Evolutionary conservation across 1,140 invertebrate species (phyloP), one percentile per base, ranked within the genome.

Genomic region (Dreissena rostriformis): DNA sequence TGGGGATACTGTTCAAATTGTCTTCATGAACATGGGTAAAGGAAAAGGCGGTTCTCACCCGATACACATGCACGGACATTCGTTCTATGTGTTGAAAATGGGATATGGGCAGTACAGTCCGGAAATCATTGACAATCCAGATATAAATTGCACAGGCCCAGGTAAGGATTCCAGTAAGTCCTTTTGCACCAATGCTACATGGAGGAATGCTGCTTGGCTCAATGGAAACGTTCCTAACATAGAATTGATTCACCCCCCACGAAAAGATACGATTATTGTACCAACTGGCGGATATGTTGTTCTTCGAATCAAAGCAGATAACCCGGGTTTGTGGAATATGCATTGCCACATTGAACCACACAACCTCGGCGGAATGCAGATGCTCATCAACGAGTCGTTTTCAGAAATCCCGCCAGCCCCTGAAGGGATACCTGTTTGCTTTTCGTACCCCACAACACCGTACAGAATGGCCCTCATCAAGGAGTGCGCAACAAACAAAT

Each of bases 51-150:
- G 85, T 71, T 94, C 95, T 78, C 94, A 96, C 89, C 95, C 96
- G 10, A 96, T 96, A 85, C 96, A 97, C 91, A 92, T 97, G 15
- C 96, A 97, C 88, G 96, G 96, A 1, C 95, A 97, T 92, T 95
- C 94, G 87, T 97, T 97, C 91, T 95, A 95, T 88, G 94, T 96
- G 0, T 94, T 96, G 0, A 96, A 94, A 57, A 94, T 95, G 85
- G 95, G 89, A n/a, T 85, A 88, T 75, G 77, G 66, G n/a, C 75
- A 74, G n/a, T 86, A 91, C 72, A 87, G 89, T 39, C 63, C 78
- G n/a, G 82, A 82, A 12, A 88, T 85, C 8, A 66, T 8, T 0
- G 79, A 88, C 1, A 91, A 87, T 70, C 8, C 8, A 14, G 91
- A 91, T 65, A 86, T 92, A 14, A 75, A 87, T 24, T 92, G 91